Conservation (phyloP, 2,113 vertebrate species). For the Ciconia boyciana region DNA sequence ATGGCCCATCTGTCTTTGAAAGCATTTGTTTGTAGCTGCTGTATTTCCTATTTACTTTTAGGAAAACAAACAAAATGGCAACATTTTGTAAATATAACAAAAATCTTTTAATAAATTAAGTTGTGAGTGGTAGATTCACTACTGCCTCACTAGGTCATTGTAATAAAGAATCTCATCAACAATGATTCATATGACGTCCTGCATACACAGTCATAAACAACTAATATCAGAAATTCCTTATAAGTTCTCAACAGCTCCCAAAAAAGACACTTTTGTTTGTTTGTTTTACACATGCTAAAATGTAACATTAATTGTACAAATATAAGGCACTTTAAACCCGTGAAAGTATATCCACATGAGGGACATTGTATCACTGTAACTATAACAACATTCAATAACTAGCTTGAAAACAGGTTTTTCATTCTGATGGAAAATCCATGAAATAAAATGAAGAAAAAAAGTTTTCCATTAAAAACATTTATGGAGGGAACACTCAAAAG, state of each 20-base stretch:
- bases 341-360: background rate
- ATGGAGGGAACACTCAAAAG: background rate
- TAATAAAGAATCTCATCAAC: background rate
- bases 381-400: background rate
- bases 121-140: background rate
- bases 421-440: background rate
- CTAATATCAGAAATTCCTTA: background rate
- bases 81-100: background rate
- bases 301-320: background rate
- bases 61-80: background rate
- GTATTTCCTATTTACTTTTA: background rate
- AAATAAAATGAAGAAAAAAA: background rate
- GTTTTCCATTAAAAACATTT: background rate
- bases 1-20: background rate
- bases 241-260: background rate
- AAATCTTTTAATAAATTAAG: background rate
- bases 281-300: background rate
- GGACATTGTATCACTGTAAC: background rate
- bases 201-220: background rate
- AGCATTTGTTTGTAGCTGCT: background rate
- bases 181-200: background rate
- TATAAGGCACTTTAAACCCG: background rate
- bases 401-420: background rate
- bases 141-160: background rate
- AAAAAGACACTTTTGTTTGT: background rate